These are phyloP conservation scores for Smittia sp. DNA, from an alignment of 2,888 invertebrate genomes.

Conservation along the genomic window DNA sequence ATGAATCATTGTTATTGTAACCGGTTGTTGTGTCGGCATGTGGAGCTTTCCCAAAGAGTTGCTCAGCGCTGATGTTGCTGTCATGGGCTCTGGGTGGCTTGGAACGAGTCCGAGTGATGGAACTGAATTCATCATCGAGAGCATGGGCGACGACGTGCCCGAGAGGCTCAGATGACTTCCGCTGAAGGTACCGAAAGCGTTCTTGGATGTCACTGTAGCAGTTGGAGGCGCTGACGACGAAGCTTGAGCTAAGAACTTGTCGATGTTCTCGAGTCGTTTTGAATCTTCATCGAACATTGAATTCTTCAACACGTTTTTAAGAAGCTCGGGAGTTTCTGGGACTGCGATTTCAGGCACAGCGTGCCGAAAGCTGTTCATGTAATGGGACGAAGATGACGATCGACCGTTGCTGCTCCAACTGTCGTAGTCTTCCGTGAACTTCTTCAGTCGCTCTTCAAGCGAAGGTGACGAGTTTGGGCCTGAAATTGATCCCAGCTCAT, in stretches of 20 bases:
- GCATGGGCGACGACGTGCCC: conserved; percentile 12
- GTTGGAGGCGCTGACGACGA: conserved; percentile 48
- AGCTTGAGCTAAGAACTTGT: conserved; percentile 69
- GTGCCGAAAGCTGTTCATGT: conserved; percentile 54
- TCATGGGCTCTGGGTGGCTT: conserved; percentile 42
- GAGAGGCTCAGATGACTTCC: conserved; percentile 19
- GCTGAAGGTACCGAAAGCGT: conserved; percentile 11
- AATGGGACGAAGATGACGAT: conserved; percentile 49
- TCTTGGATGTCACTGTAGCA: conserved; percentile 9
- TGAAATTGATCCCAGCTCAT: conserved; percentile 49
- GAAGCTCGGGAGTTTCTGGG: conserved; percentile 87
- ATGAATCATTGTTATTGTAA: conserved; percentile 34
- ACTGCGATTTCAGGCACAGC: conserved; percentile 77
- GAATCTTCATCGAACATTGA: conserved; percentile 96
- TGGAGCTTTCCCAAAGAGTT: conserved; percentile 5
- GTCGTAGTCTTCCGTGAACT: conserved; percentile 89
- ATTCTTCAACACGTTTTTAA: conserved; percentile 84
- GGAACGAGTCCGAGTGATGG: neutral
- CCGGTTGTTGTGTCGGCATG: conserved; percentile 30
- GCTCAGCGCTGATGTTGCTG: conserved; percentile 44
- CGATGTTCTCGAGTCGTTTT: conserved; percentile 84
- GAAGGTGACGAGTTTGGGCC: conserved; percentile 69
- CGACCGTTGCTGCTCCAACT: conserved; percentile 60
- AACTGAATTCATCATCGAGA: neutral
- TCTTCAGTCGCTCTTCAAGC: conserved; percentile 87